Base-by-base conservation (phyloP, 2,113 vertebrate genomes). In the Ceratotherium simum region DNA sequence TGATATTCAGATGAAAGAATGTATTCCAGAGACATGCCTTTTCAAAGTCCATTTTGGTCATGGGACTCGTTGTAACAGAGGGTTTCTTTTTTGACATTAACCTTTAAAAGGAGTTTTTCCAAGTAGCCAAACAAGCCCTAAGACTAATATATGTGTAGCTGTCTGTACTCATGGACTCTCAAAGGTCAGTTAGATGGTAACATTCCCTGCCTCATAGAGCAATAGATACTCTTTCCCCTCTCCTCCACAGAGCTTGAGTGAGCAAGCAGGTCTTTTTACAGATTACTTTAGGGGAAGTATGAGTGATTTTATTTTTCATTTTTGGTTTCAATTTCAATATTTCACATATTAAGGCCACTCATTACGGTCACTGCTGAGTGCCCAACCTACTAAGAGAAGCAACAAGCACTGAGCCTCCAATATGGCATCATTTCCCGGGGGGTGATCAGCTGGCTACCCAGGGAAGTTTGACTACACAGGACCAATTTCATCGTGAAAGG, bases 11-110 rank as follows among this genome's bases (percentile, higher is more conserved):
- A 27, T 73, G 56, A 48, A 89, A 75, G 33, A 62, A 31, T 31
- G 48, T 88, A 60, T 87, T 75, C 69, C 27, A 60, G 82, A 86
- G 51, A 84, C 58, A 42, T 83, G 54, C 9, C 60, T 93, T 98
- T 91, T 87, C 89, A 90, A 97, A 97, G 96, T 95, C 73, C 86
- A 72, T 54, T 29, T 80, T 2, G 6, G 67, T 93, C 91, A 60
- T 70, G 54, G 46, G 90, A 87, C 33, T 79, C 48, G 51, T 42
- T 90, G 51, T 70, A 90, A 90, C 65, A 85, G n/a, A 82, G 25
- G 33, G 33, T 81, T 97, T 90, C 33, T 54, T 96, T 96, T 94
- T 83, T 94, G 33, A 42, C 65, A 31, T 94, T 96, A 91, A 96
- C 56, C 89, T 96, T 91, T 82, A 86, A 97, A 96, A 51, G 51